These are phyloP conservation scores for Lagopus muta DNA, from an alignment of 2,113 vertebrate species.

Conservation along the genomic window DNA sequence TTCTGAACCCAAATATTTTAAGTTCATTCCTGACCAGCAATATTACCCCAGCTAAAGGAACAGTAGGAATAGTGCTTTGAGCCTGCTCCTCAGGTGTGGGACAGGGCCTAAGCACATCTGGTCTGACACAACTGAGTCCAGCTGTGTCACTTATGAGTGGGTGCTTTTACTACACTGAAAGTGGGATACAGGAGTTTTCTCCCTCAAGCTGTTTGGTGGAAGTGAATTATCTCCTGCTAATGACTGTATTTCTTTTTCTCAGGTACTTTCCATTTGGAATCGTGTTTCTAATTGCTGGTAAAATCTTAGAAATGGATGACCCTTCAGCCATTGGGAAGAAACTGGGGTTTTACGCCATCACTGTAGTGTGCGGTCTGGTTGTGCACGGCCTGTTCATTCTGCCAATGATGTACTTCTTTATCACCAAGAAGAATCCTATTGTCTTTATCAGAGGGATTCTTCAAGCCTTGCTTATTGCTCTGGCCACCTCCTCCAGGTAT, in stretches of 20 bases:
- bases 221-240: background rate
- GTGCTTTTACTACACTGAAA: background rate
- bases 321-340: slow-evolving; percentile 94
- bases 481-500: slow-evolving; percentile 98
- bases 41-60: background rate
- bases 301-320: slow-evolving; percentile 98
- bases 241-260: background rate
- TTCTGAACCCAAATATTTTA: background rate
- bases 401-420: slow-evolving; percentile 94
- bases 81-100: background rate
- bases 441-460: slow-evolving; percentile 97
- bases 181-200: background rate
- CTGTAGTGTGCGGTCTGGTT: slow-evolving; percentile 92
- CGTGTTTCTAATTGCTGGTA: slow-evolving; percentile 97
- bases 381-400: slow-evolving; percentile 94
- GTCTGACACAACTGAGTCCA: background rate
- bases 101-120: background rate
- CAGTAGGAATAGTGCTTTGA: background rate
- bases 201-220: background rate
- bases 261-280: slow-evolving; percentile 99
- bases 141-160: background rate
- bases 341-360: slow-evolving; percentile 94
- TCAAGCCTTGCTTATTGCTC: slow-evolving; percentile 94
- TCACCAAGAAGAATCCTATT: slow-evolving; percentile 97
- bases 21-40: background rate